These are phyloP conservation scores for Paramormyrops kingsleyae DNA, from an alignment of 2,113 vertebrate genomes.

Conservation along the genomic window DNA sequence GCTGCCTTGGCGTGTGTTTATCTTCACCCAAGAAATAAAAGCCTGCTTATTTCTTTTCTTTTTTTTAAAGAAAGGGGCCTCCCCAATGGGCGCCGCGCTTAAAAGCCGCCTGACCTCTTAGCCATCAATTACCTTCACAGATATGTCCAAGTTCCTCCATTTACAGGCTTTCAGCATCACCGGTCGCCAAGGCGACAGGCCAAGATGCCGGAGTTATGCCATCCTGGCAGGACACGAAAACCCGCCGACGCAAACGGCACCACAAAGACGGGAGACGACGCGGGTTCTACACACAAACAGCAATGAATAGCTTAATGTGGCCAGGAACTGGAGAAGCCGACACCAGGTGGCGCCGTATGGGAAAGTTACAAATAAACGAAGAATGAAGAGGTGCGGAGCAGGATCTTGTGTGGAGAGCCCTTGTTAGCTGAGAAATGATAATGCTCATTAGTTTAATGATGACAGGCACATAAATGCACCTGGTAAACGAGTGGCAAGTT, in stretches of 20 bases:
- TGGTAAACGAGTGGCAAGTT: neutral
- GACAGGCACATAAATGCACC: neutral
- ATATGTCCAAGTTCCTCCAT: constrained; percentile 27
- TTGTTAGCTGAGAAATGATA: neutral
- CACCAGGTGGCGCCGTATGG: neutral
- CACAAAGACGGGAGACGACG: neutral
- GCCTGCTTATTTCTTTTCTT: neutral
- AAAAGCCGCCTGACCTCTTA: constrained; percentile 33
- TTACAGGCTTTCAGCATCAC: constrained; percentile 20
- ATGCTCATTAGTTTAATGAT: neutral
- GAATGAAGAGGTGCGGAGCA: neutral
- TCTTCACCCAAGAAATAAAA: neutral
- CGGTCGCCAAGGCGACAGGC: constrained; percentile 33
- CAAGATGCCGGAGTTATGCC: constrained; percentile 12
- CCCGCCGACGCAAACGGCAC: too few species aligned
- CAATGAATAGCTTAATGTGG: neutral
- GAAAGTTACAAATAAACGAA: neutral
- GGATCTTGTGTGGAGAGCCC: neutral
- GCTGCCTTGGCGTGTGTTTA: neutral
- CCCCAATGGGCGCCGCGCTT: constrained; percentile 26
- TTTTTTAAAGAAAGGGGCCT: neutral
- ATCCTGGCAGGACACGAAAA: neutral
- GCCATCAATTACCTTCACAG: constrained; percentile 27
- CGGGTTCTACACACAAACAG: neutral
- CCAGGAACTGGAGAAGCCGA: neutral